These are phyloP conservation scores for Pycnonotus jocosus DNA, from an alignment of 2,113 vertebrate species.

Conservation along the genomic window DNA sequence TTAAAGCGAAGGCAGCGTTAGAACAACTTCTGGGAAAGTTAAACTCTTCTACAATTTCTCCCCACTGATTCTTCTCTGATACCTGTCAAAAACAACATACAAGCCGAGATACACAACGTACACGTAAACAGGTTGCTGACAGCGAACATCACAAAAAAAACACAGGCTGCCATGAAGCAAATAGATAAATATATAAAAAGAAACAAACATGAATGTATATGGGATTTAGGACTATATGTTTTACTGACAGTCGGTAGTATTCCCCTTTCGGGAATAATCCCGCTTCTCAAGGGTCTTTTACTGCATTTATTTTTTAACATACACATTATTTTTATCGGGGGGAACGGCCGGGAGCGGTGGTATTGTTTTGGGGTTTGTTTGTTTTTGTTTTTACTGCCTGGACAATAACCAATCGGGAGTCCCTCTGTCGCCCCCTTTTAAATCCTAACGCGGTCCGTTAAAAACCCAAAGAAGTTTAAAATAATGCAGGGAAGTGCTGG, in stretches of 20 bases:
- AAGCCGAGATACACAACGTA: conserved; percentile 64
- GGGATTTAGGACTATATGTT: conserved; percentile 5
- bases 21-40: conserved; percentile 98
- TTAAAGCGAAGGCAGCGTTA: conserved; percentile 99
- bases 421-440: conserved; percentile 80
- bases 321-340: not conserved
- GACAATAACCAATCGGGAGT: conserved; percentile 82
- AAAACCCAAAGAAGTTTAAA: conserved; percentile 76
- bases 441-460: conserved; percentile 76
- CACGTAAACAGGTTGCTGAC: conserved; percentile 43
- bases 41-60: conserved; percentile 95
- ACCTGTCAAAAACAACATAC: conserved; percentile 83
- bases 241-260: not conserved
- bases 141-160: conserved; percentile 34
- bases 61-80: conserved; percentile 98
- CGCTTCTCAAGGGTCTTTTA: not conserved
- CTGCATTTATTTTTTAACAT: not conserved
- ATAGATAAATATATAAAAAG: conserved; percentile 29
- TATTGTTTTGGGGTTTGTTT: conserved; percentile 66
- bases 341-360: not conserved
- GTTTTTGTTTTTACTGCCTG: conserved; percentile 78
- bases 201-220: not conserved
- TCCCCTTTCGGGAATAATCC: not conserved
- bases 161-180: conserved; percentile 52
- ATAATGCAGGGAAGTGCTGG: conserved; percentile 60